Base-by-base conservation (phyloP, 1,140 invertebrate genomes). In the Ceratitis capitata region DNA sequence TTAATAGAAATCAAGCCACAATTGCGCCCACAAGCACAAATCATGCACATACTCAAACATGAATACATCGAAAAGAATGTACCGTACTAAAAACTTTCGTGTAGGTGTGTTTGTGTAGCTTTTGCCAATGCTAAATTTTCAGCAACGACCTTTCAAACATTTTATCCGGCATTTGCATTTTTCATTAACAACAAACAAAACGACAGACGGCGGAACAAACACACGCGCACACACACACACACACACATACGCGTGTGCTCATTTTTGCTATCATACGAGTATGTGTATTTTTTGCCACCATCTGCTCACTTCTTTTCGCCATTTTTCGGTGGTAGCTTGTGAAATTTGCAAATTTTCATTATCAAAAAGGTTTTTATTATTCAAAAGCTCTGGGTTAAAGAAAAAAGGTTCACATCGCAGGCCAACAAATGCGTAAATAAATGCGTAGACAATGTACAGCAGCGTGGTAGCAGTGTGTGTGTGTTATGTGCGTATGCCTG, bases 361-460 rank as follows among this genome's bases (percentile, higher is more conserved):
- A 78, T 78, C 69, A 78, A 78, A n/a, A 78, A 42, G 69, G 39
- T 78, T 78, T 78, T 78, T n/a, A 78, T 19, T 78, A 45, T 64
- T 78, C 39, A 9, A n/a, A n/a, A n/a, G 5, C 0, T 56, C 19
- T n/a, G 51, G 51, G 2, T 32, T 16, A 23, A 3, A 29, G 26
- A 78, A n/a, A 78, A 78, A 78, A 45, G 32, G 39, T 78, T 45
- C 39, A 23, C 9, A 3, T 26, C 19, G 4, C 3, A 78, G 69
- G 39, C n/a, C 69, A 45, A 26, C 69, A 78, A 78, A 78, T 78
- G 69, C 69, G 69, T 78, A 78, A 78, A 78, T 78, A 78, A 78
- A 45, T 78, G 69, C 56, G 19, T 19, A 61, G 56, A 61, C 56
- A 61, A 61, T 61, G 56, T n/a, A n/a, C n/a, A n/a, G n/a, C 5